These are phyloP conservation scores for Falco biarmicus DNA, from an alignment of 2,797 vertebrate species.

Conservation along the genomic window DNA sequence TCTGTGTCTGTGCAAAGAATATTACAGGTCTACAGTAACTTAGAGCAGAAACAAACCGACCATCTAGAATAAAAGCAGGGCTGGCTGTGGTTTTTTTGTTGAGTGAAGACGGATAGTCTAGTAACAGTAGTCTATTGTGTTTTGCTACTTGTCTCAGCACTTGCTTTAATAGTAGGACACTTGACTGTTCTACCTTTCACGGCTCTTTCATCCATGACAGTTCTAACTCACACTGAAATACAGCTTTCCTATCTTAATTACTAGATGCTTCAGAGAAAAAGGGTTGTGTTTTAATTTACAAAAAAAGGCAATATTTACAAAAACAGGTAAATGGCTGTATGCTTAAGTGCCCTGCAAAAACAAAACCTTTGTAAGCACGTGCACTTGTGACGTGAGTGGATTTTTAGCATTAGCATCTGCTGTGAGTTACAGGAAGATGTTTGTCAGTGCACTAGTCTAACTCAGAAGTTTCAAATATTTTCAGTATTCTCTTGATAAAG, in stretches of 20 bases:
- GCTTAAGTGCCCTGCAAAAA: neutral
- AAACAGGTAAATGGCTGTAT: neutral
- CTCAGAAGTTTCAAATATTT: neutral
- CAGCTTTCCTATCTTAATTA: neutral
- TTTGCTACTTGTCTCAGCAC: neutral
- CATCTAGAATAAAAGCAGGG: neutral
- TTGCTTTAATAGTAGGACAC: neutral
- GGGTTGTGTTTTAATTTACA: neutral
- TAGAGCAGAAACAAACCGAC: neutral
- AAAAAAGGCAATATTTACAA: neutral
- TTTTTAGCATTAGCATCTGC: neutral
- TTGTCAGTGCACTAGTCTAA: neutral
- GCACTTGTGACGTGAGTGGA: neutral
- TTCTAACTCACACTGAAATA: neutral
- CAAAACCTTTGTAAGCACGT: accelerated
- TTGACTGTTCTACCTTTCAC: neutral
- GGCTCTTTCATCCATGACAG: neutral
- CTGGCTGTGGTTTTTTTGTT: neutral
- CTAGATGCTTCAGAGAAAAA: neutral
- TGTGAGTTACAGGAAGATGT: neutral
- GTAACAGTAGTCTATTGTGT: neutral
- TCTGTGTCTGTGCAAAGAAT: neutral
- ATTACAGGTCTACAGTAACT: neutral
- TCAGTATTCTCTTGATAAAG: neutral
- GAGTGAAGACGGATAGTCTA: neutral